phyloP scores from a whole-genome alignment of 2,113 vertebrate genomes.

The Callipepla squamata region DNA sequence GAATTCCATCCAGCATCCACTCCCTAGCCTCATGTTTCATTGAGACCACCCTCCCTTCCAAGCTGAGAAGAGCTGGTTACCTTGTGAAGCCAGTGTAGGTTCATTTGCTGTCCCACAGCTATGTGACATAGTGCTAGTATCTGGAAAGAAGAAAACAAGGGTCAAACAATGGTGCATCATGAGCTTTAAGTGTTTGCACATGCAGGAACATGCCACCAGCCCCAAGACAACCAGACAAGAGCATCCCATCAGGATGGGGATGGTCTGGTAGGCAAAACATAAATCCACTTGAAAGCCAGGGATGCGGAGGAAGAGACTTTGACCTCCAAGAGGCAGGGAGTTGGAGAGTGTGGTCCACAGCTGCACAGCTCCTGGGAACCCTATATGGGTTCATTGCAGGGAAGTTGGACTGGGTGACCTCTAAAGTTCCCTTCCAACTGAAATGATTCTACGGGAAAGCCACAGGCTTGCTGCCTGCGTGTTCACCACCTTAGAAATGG shows the following conservation, averaged over 20 bases:
- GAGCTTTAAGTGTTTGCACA: fast-evolving
- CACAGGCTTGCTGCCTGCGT: not conserved
- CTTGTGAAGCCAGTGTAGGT: constrained; percentile 98
- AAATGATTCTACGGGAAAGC: not conserved
- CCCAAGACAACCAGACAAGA: fast-evolving
- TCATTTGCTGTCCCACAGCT: constrained; percentile 93
- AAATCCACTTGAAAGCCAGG: not conserved
- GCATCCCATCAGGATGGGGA: not conserved
- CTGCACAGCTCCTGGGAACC: not conserved
- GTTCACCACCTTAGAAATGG: not conserved
- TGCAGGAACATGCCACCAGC: fast-evolving
- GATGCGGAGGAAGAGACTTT: not conserved
- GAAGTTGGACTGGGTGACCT: not conserved
- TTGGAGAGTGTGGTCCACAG: not conserved
- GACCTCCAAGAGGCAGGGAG: not conserved
- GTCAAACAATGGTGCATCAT: not conserved
- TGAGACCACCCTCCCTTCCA: not conserved
- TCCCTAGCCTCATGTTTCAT: not conserved
- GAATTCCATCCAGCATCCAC: fast-evolving
- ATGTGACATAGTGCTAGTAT: constrained; percentile 94
- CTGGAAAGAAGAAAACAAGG: constrained; percentile 69
- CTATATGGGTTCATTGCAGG: too few species aligned
- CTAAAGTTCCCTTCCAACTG: not conserved
- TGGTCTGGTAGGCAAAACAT: not conserved
- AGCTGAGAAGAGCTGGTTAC: constrained; percentile 63